Evolutionary conservation across 1,140 invertebrate genomes (phyloP).

Genomic region (Trichoplusia ni): DNA sequence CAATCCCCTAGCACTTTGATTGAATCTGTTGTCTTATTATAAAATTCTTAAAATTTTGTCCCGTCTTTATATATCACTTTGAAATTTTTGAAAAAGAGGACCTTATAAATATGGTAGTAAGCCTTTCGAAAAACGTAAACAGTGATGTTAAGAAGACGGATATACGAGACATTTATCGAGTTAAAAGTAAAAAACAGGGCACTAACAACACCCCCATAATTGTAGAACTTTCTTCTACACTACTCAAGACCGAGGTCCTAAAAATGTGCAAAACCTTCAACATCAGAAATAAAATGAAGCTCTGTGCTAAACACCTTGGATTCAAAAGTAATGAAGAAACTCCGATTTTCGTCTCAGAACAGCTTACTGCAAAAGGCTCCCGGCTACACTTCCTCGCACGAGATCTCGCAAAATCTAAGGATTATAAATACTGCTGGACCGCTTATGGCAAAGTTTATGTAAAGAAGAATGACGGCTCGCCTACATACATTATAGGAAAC

Average conservation of each 20-base stretch:
- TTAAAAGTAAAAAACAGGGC: not conserved
- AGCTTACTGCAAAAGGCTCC: conserved; percentile 33
- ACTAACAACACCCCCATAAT: conserved; percentile 26
- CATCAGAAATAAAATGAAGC: conserved; percentile 15
- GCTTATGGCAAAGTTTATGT: not conserved
- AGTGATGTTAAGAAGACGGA: conserved; percentile 6
- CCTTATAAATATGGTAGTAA: conserved; percentile 16
- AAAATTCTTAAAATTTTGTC: conserved; percentile 20
- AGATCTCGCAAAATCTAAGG: conserved; percentile 24
- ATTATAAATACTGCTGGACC: conserved; percentile 35
- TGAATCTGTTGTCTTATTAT: conserved; percentile 26
- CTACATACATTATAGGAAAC: not conserved
- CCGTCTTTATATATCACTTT: conserved; percentile 21
- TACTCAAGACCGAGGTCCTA: conserved; percentile 21
- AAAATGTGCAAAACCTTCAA: conserved; percentile 19
- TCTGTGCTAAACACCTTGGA: conserved; percentile 32
- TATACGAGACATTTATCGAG: conserved; percentile 26
- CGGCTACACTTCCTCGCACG: conserved; percentile 29
- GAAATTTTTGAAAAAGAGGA: conserved; percentile 22
- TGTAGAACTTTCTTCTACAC: conserved; percentile 8
- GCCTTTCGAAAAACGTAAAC: conserved; percentile 5
- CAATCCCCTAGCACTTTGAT: conserved; percentile 54
- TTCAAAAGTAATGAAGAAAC: conserved; percentile 13
- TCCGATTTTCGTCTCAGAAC: conserved; percentile 37
- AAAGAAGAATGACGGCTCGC: not conserved